A percentile compares a stretch with the other conserved stretches of the same genome.
Conservation (phyloP, 2,888 invertebrate species). For the Anarsia innoxiella region DNA sequence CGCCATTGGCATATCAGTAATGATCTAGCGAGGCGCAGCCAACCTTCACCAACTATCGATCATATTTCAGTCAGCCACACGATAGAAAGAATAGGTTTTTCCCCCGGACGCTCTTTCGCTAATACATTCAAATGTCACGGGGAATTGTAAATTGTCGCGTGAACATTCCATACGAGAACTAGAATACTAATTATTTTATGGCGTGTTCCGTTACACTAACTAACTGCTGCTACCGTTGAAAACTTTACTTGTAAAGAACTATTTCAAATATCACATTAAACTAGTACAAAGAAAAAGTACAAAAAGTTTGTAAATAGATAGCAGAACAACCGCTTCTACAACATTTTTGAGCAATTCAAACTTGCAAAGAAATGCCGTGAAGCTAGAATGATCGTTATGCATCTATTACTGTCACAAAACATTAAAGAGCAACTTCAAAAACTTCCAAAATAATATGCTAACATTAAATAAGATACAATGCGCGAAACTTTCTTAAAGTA, state of each 20-base stretch:
- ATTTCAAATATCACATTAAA: conserved; percentile 5
- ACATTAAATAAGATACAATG: conserved; percentile 19
- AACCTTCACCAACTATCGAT: conserved; percentile 51
- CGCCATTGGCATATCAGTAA: conserved; percentile 64
- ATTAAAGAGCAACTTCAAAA: conserved; percentile 9
- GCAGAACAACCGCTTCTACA: too few relatives aligned
- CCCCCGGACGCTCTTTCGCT: conserved; percentile 18
- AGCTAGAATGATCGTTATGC: not conserved
- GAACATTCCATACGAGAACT: conserved; percentile 30
- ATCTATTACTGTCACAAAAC: conserved; percentile 8
- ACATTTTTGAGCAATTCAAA: too few relatives aligned
- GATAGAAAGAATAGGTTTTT: too few relatives aligned
- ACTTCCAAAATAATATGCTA: conserved; percentile 11
- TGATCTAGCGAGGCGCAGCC: conserved; percentile 54
- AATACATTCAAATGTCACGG: conserved; percentile 24
- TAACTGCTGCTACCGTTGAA: conserved; percentile 21
- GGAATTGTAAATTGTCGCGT: conserved; percentile 30
- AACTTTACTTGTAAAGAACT: conserved; percentile 15
- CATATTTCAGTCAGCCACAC: conserved; percentile 49
- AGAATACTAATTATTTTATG: conserved; percentile 44
- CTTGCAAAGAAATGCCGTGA: conserved; percentile 14
- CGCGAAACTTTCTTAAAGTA: conserved; percentile 32
- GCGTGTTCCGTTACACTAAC: conserved; percentile 36
- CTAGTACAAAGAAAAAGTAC: not conserved
- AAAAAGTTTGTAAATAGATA: not conserved